Conservation (phyloP, 2,888 invertebrate genomes). For the Blastobasis lacticolella region DNA sequence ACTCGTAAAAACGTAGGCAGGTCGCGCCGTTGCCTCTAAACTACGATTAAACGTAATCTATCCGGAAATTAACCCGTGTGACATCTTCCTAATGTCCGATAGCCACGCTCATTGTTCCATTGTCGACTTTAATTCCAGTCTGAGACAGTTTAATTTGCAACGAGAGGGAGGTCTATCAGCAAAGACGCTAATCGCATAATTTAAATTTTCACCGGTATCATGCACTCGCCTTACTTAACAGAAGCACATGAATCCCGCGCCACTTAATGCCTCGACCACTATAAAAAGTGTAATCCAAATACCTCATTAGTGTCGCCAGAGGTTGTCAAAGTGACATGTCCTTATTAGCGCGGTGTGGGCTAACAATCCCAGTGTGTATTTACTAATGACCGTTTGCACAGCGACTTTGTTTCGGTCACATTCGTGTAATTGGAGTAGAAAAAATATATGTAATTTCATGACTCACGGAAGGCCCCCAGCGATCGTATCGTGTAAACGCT, state of each 20-base stretch:
- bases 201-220: too few species aligned
- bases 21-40: not conserved
- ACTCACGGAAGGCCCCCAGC: slow-evolving; percentile 48
- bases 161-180: too few species aligned
- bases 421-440: slow-evolving; percentile 58
- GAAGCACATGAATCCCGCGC: too few species aligned
- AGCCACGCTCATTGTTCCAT: too few species aligned
- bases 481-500: slow-evolving; percentile 63
- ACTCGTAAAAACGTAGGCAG: slow-evolving; percentile 45
- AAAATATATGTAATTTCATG: slow-evolving; percentile 58
- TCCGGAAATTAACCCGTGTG: not conserved
- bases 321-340: slow-evolving; percentile 20
- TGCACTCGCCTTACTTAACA: too few species aligned
- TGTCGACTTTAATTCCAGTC: too few species aligned
- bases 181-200: too few species aligned
- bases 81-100: too few species aligned
- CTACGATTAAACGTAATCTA: not conserved
- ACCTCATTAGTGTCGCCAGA: too few species aligned
- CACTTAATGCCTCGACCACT: too few species aligned
- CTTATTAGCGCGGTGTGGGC: slow-evolving; percentile 22
- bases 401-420: slow-evolving; percentile 47
- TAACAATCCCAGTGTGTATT: slow-evolving; percentile 29
- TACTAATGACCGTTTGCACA: slow-evolving; percentile 33
- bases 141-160: too few species aligned
- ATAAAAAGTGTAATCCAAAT: too few species aligned